phyloP scores from a whole-genome alignment of 2,888 invertebrate genomes.

The Drosophila paramelanica region DNA sequence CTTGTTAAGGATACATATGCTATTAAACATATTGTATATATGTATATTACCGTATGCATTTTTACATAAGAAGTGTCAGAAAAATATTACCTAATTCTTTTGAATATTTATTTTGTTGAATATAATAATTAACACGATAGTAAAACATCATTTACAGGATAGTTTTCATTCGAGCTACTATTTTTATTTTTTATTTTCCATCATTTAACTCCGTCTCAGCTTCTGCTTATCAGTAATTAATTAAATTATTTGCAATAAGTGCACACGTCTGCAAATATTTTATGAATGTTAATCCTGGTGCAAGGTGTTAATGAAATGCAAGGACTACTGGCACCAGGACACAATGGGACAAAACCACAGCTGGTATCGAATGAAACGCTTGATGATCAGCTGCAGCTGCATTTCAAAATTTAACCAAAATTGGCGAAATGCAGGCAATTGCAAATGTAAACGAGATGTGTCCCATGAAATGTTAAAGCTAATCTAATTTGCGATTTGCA shows the following conservation, averaged over 20 bases:
- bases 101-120: too few species aligned
- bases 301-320: slow-evolving; percentile 44
- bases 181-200: background rate
- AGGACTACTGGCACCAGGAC: background rate
- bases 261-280: slow-evolving; percentile 39
- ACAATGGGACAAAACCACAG: background rate
- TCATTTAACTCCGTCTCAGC: background rate
- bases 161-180: background rate
- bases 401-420: slow-evolving; percentile 3
- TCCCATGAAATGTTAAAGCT: slow-evolving; percentile 35
- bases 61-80: background rate
- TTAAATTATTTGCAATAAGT: slow-evolving; percentile 37
- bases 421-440: slow-evolving; percentile 6
- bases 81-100: too few species aligned
- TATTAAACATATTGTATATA: background rate
- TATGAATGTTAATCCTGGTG: slow-evolving; percentile 23
- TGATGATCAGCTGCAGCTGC: background rate
- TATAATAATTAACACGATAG: too few species aligned
- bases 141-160: background rate
- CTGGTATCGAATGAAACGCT: background rate
- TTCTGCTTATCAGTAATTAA: slow-evolving; percentile 41
- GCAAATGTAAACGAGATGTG: background rate
- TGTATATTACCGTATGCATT: too few species aligned
- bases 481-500: slow-evolving; percentile 53
- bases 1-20: background rate